Conservation (phyloP, 1,140 invertebrate genomes). For the Dryas iulia region DNA sequence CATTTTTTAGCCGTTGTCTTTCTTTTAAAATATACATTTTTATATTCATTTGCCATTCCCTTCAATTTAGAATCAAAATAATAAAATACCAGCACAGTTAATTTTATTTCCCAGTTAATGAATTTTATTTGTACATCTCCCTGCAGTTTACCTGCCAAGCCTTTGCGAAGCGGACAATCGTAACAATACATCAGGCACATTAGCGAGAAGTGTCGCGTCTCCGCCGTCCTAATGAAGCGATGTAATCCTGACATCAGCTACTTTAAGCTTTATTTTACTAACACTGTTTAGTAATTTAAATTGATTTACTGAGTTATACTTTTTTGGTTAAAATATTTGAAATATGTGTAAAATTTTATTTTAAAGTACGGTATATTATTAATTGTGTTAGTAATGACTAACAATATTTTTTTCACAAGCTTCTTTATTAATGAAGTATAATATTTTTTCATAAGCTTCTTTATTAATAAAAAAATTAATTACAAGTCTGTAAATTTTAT, state of each 20-base stretch:
- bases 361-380: too few relatives aligned
- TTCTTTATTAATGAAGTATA: too few relatives aligned
- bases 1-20: too few relatives aligned
- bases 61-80: not conserved
- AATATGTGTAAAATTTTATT: not conserved
- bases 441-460: too few relatives aligned
- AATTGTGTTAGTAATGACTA: too few relatives aligned
- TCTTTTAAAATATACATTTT: too few relatives aligned
- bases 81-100: not conserved
- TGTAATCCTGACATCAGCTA: not conserved
- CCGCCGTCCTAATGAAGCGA: conserved; percentile 47
- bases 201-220: conserved; percentile 51
- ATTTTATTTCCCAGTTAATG: not conserved
- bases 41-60: too few relatives aligned
- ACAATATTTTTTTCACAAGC: too few relatives aligned
- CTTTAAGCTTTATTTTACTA: not conserved
- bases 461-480: too few relatives aligned
- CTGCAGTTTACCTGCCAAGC: not conserved
- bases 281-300: not conserved
- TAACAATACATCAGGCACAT: conserved; percentile 57
- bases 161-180: conserved; percentile 39
- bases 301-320: not conserved
- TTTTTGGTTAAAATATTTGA: not conserved
- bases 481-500: too few relatives aligned
- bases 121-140: not conserved